Base-by-base conservation (phyloP, 2,113 vertebrate species). In the Lutjanus erythropterus region DNA sequence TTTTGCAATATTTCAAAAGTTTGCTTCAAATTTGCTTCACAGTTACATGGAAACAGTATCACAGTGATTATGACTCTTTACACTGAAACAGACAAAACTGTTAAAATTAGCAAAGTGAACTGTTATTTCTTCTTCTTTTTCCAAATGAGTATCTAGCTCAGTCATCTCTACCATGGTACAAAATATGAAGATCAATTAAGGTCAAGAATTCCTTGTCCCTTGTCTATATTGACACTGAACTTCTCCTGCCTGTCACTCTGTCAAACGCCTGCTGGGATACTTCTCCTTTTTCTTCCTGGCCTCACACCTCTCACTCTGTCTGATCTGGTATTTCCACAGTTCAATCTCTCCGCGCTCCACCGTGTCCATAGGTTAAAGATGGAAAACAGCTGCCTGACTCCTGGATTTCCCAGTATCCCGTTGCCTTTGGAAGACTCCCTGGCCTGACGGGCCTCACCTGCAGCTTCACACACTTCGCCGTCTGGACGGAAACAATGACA, bases 401-500 rank as follows among this genome's bases (percentile, higher is more conserved):
- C 59, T 73, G 69, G 75, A 75, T 88, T 91, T 91, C 86, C 78
- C 85, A 83, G 87, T 75, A 79, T 84, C 37, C 58, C 14, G 0
- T 65, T 37, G 56, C 46, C 59, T 71, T 78, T 80, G 87, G 79
- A 66, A 47, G 50, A 76, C 81, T 82, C 74, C 67, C 33, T 3
- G 33, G 42, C 71, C 62, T 49, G 5, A 67, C 75, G 25, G 56
- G 77, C 56, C 55, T 78, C 66, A 80, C 73, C 84, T 88, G 80
- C 72, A 70, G 65, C 71, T 86, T 82, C 42, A 81, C 68, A 77
- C 50, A 72, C 72, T 82, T 15, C 0, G 2, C 56, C 18, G 84
- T 93, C 86, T 90, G 80, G 65, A 81, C 21, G 78, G 89, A 89
- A 90, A 91, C 84, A 52, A 42, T 83, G 85, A 92, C 68, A 29